Base-by-base conservation (phyloP, 2,797 vertebrate genomes). In the Hybognathus amarus region DNA sequence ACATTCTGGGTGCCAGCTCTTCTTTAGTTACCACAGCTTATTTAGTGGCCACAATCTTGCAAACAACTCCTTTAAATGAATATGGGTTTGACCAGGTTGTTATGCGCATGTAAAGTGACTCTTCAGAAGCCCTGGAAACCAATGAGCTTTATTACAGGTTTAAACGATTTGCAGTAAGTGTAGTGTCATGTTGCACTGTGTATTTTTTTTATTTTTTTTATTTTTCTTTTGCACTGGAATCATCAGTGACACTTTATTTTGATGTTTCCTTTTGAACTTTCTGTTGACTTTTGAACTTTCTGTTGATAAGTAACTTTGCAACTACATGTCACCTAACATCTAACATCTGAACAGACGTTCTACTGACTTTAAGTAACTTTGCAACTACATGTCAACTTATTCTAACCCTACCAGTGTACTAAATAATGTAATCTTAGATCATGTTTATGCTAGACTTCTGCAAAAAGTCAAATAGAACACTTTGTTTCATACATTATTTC, bases 41-140 rank as follows among this genome's bases (percentile, higher is more conserved):
- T n/a, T n/a, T n/a, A n/a, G n/a, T 33, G 30, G 30, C 30, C 30
- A 33, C 30, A 33, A 33, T 33, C 30, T 33, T 33, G 30, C 30
- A 33, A 3, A 33, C 30, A 33, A 3, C 30, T 33, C 30, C 30
- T 33, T 33, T 2, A 54, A 50, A 75, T 63, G 64, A 38, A 80
- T 74, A 78, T 81, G 61, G 40, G 71, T 82, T 79, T 59, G 15
- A 42, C 52, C 52, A 54, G 66, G 40, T 45, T 67, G 56, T 56
- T 67, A 67, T 3, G 0, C n/a, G 59, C 52, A 67, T 50, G 45
- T 80, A 64, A 84, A 64, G 68, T 47, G 82, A 36, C 11, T 38
- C 15, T 9, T 64, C 59, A n/a, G 45, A 80, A 79, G 7, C 73
- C 45, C 17, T 22, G 13, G 71, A 71, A 38, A 69, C 50, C 27